Evolutionary conservation across 2,888 invertebrate species (phyloP), one percentile per base, ranked within the genome.

Genomic region (Callosobruchus maculatus): DNA sequence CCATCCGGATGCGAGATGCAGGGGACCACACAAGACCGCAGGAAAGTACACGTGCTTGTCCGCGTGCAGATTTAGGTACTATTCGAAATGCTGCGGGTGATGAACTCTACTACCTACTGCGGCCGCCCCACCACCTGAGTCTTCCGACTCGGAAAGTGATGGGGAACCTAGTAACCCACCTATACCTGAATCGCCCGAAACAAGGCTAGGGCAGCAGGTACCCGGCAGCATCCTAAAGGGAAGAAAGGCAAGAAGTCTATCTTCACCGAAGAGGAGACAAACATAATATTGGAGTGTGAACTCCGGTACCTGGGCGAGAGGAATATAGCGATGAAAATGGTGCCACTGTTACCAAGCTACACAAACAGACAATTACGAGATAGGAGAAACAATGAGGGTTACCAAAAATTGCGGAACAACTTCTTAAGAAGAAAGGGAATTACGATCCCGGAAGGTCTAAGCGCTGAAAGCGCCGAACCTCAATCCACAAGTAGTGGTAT

Each of bases 201-300:
- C 20, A 21, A 70, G 67, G 67, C 70, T 9, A 73, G 73, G 49
- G 67, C 70, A 9, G 73, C 66, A 20, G 49, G 22, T 21, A 7
- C 31, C 20, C 69, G 26, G 5, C 20, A 9, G 21, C n/a, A 2
- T 67, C 20, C 20, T 67, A 26, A 26, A 26, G 26, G 7, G 26
- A 4, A 26, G 49, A 49, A 4, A 26, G 49, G 13, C 68, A 1
- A 21, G 2, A 68, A 9, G 20, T 5, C 21, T 68, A 20, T 30
- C 66, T 70, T 73, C 67, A 18, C 70, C 2, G 70, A 67, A 0
- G 73, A 67, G n/a, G 70, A 73, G 20, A n/a, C 67, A 2, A 21
- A 18, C 18, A 20, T 22, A 5, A 73, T 73, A 70, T 30, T 73
- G 7, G 73, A 73, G 22, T 70, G n/a, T 3, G 73, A 73, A 67